Conservation (phyloP, 2,888 invertebrate species). For the Rapana venosa region DNA sequence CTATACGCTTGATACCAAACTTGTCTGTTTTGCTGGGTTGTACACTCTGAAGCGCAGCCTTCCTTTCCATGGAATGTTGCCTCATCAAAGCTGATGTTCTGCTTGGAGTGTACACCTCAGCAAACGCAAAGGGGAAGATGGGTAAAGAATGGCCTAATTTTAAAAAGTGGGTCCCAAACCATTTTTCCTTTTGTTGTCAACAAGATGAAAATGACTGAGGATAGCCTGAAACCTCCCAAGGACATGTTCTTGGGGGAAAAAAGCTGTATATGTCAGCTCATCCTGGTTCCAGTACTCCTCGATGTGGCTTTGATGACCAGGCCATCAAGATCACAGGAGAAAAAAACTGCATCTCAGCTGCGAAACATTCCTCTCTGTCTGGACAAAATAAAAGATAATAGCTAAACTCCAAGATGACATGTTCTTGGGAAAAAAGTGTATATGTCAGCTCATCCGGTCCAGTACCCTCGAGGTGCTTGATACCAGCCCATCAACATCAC, state of each 20-base stretch:
- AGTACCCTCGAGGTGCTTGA: too few relatives aligned
- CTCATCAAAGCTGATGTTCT: constrained; percentile 23
- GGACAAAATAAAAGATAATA: neutral
- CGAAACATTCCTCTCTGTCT: neutral
- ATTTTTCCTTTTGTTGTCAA: constrained; percentile 16
- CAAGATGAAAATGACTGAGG: neutral
- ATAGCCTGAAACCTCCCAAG: neutral
- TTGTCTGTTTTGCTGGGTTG: constrained; percentile 22
- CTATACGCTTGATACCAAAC: neutral
- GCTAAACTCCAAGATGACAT: too few relatives aligned
- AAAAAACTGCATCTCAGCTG: neutral
- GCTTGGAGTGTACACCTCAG: neutral
- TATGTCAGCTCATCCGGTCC: too few relatives aligned
- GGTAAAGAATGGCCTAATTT: neutral
- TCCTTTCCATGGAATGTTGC: constrained; percentile 15
- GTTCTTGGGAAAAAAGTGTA: too few relatives aligned
- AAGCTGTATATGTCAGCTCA: neutral
- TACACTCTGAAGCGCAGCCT: constrained; percentile 26
- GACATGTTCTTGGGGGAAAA: constrained; percentile 17
- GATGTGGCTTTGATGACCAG: constrained; percentile 15
- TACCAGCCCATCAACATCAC: too few relatives aligned
- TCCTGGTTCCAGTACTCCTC: constrained; percentile 16
- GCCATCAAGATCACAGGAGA: neutral
- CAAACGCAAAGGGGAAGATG: neutral
- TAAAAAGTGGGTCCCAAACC: neutral